Conservation (phyloP, 2,888 invertebrate species). For the Fragum sueziense region DNA sequence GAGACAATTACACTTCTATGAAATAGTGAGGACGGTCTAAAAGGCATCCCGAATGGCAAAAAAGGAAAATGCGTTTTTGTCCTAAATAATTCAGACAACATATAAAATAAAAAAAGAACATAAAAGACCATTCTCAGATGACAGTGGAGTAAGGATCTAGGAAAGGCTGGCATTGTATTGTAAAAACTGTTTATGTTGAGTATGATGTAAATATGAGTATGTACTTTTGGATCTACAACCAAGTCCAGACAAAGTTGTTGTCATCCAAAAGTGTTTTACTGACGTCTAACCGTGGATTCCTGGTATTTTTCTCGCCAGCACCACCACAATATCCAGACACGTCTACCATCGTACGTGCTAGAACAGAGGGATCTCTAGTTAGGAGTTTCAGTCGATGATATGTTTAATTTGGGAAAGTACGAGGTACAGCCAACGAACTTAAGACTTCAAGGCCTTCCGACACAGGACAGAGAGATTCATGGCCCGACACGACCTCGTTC, state of each 20-base stretch:
- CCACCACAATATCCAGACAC: slow-evolving; percentile 7
- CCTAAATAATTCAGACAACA: slow-evolving; percentile 23
- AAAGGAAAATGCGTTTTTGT: slow-evolving; percentile 44
- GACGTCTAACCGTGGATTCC: slow-evolving; percentile 43
- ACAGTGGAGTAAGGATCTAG: slow-evolving; percentile 26
- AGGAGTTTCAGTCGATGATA: no score
- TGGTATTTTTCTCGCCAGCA: no score
- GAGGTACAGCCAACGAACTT: no score
- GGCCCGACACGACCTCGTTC: no score
- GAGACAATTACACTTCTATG: not conserved
- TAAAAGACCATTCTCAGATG: slow-evolving; percentile 6
- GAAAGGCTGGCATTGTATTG: not conserved
- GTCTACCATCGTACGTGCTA: slow-evolving; percentile 2
- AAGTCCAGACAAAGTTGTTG: not conserved
- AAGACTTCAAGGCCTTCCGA: no score
- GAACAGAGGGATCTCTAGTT: no score
- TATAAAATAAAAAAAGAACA: not conserved
- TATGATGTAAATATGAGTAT: not conserved
- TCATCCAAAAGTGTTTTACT: slow-evolving; percentile 23
- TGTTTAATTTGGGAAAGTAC: no score
- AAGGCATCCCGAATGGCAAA: slow-evolving; percentile 27
- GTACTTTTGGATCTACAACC: not conserved
- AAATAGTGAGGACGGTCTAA: not conserved
- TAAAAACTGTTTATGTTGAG: not conserved
- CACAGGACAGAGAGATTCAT: no score